A percentile compares a stretch with the other conserved stretches of the same genome.
Evolutionary conservation across 2,113 vertebrate genomes (phyloP).

Genomic region (Nyctibius bracteatus): DNA sequence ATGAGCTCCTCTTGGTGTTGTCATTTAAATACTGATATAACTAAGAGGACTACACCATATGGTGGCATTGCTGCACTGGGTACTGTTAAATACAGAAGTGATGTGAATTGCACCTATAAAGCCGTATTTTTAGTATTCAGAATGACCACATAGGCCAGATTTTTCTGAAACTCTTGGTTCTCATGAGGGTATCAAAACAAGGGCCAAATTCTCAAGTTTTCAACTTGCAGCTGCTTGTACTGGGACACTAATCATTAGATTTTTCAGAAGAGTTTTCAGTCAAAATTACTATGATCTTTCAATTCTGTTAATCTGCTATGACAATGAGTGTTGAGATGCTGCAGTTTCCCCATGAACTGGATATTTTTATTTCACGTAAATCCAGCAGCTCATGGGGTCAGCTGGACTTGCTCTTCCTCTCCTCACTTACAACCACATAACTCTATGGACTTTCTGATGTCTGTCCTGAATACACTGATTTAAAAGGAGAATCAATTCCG

Average conservation of each 20-base stretch:
- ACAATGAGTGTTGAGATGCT: background rate
- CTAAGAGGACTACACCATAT: constrained; percentile 39
- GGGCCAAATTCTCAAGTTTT: background rate
- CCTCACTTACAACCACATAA: background rate
- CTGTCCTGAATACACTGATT: background rate
- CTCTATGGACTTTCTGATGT: background rate
- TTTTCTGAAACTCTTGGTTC: background rate
- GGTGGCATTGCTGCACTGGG: constrained; percentile 49
- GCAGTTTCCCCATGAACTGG: background rate
- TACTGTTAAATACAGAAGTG: constrained; percentile 41
- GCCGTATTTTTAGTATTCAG: constrained; percentile 39
- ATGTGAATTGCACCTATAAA: background rate
- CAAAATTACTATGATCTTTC: background rate
- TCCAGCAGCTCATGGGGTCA: background rate
- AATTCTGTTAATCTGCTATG: background rate
- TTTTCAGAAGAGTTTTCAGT: background rate
- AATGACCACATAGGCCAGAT: background rate
- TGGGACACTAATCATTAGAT: background rate
- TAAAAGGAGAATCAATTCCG: background rate
- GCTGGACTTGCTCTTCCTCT: background rate
- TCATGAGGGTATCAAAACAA: background rate
- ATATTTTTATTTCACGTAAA: background rate
- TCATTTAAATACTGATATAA: constrained; percentile 28
- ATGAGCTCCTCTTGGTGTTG: background rate
- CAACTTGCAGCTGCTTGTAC: background rate